Evolutionary conservation across 2,797 vertebrate genomes (phyloP).

Genomic region (Spinus pinus): DNA sequence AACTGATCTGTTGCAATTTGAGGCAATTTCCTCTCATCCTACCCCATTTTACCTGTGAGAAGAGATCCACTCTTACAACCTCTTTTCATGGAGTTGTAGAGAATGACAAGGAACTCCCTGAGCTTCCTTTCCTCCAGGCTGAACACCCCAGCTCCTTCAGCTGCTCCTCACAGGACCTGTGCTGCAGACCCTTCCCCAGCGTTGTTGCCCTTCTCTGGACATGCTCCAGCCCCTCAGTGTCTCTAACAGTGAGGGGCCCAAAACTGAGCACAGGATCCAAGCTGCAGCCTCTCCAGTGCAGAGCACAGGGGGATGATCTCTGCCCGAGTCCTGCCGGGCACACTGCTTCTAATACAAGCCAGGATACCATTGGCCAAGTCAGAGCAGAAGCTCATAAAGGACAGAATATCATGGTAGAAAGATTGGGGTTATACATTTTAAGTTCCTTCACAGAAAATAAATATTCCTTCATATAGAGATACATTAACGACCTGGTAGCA

Average conservation of each 20-base stretch:
- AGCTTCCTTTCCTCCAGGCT: background rate
- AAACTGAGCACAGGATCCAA: background rate
- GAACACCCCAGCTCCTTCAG: background rate
- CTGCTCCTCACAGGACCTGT: background rate
- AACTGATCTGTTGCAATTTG: background rate
- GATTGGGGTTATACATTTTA: background rate
- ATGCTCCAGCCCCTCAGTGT: background rate
- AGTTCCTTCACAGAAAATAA: slow-evolving; percentile 1
- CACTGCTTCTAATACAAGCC: background rate
- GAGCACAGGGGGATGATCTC: background rate
- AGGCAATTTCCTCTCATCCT: background rate
- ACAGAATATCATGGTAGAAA: background rate
- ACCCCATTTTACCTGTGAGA: background rate
- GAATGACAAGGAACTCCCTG: no score
- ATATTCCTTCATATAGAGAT: background rate
- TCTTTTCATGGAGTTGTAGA: background rate
- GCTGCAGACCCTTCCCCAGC: background rate
- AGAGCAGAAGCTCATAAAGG: background rate
- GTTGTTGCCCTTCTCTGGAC: no score
- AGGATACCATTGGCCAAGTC: background rate
- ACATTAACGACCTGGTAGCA: background rate
- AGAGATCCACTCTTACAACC: background rate
- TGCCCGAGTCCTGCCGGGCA: background rate
- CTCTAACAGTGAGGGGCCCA: background rate
- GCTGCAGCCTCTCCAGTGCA: background rate